Evolutionary conservation across 2,797 vertebrate genomes (phyloP), one percentile per base, ranked within the genome.

Genomic region (Hozukius guyotensis): DNA sequence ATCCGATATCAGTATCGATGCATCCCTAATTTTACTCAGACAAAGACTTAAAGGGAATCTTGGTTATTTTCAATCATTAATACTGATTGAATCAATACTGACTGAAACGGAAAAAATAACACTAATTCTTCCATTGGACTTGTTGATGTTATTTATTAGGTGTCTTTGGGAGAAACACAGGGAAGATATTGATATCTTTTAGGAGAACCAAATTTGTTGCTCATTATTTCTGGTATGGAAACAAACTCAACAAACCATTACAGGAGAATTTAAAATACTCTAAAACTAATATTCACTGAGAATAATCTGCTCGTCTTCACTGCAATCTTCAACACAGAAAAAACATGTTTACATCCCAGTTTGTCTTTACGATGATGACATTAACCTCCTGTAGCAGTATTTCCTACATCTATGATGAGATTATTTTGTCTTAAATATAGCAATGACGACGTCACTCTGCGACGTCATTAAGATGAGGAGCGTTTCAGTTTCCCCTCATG

Each of bases 271-370:
- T 62, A 13, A 81, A 78, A 60, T 42, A 59, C 57, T 16, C 3
- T 49, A 16, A 31, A 70, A 59, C 12, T 24, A 22, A 27, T 4
- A 60, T 60, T 42, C 29, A 59, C 27, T 36, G 32, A 22, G 5
- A n/a, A 22, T 13, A 55, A 27, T 31, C 12, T 64, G 31, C 55
- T 56, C 7, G 9, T 57, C 70, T 60, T 81, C 4, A 53, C 57
- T 67, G 29, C 59, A 78, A 22, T 42, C 6, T 63, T 69, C 20
- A 65, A 49, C 49, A n/a, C 49, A n/a, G 20, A 52, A 46, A 46
- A 46, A 46, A 52, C 49, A 72, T 31, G 57, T 69, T 88, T 84
- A 61, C 42, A 32, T 59, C 67, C 4, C 34, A 63, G 18, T 75
- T 66, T 34, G 59, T 87, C 12, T 38, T 27, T 27, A 69, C 22